phyloP scores from a whole-genome alignment of 2,888 invertebrate genomes.

The Eubasilissa splendida region DNA sequence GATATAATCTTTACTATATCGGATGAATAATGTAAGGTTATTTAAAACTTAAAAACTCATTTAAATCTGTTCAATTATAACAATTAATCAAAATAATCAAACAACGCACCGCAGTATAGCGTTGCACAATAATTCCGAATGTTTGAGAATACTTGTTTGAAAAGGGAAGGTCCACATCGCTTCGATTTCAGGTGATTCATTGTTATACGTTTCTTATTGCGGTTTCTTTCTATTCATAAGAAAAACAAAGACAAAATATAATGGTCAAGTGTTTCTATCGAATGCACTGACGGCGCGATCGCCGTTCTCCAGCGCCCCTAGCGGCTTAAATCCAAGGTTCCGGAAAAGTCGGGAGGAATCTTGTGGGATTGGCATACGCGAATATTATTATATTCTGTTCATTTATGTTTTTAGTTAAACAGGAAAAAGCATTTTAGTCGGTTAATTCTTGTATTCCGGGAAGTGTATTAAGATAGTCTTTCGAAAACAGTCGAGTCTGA shows the following conservation, averaged over 20 bases:
- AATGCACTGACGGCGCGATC: slow-evolving; percentile 36
- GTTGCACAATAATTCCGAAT: not conserved
- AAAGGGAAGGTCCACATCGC: slow-evolving; percentile 41
- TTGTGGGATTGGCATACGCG: slow-evolving; percentile 23
- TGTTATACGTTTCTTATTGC: not conserved
- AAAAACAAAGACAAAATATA: slow-evolving; percentile 25
- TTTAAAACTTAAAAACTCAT: too few relatives aligned
- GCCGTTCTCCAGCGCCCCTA: slow-evolving; percentile 44
- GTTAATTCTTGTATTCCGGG: not conserved
- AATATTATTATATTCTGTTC: slow-evolving; percentile 20
- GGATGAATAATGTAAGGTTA: too few relatives aligned
- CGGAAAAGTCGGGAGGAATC: slow-evolving; percentile 35
- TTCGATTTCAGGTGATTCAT: not conserved
- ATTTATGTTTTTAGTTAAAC: slow-evolving; percentile 33
- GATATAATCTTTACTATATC: too few relatives aligned
- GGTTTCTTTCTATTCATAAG: slow-evolving; percentile 12
- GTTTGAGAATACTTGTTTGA: slow-evolving; percentile 14
- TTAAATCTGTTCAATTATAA: too few relatives aligned
- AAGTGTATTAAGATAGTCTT: not conserved
- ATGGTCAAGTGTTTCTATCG: slow-evolving; percentile 37
- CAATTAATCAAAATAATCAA: too few relatives aligned
- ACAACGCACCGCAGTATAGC: too few relatives aligned
- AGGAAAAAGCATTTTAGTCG: not conserved
- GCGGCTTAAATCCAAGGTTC: slow-evolving; percentile 29
- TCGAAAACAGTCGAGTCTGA: slow-evolving; percentile 2